Evolutionary conservation across 2,888 invertebrate genomes (phyloP).

Genomic region (Leucoptera coffeella): DNA sequence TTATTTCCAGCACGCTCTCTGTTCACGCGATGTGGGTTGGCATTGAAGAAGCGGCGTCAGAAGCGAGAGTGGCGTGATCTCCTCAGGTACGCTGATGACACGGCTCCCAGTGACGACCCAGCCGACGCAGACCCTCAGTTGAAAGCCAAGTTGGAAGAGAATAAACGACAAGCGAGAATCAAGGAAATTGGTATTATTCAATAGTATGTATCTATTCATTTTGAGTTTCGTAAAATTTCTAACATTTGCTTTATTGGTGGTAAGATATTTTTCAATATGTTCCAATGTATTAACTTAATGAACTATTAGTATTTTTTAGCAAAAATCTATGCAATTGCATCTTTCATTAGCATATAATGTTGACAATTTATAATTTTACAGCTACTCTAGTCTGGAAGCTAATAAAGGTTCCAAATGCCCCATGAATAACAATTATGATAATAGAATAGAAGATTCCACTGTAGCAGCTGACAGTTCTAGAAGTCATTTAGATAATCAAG

Average conservation of each 20-base stretch:
- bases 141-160: constrained; percentile 42
- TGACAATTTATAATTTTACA: too few relatives aligned
- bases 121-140: constrained; percentile 47
- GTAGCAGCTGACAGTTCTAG: too few relatives aligned
- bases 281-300: too few relatives aligned
- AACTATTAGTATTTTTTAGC: too few relatives aligned
- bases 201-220: constrained; percentile 10
- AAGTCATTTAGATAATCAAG: too few relatives aligned
- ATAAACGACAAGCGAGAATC: constrained; percentile 17
- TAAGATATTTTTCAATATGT: too few relatives aligned
- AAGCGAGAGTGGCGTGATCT: constrained; percentile 29
- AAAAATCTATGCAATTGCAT: too few relatives aligned
- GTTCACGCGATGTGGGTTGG: constrained; percentile 23
- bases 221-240: background rate
- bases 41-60: constrained; percentile 22
- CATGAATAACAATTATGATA: too few relatives aligned
- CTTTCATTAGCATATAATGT: too few relatives aligned
- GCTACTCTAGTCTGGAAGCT: background rate
- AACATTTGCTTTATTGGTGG: too few relatives aligned
- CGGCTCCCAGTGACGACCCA: constrained; percentile 34
- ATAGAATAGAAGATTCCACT: too few relatives aligned
- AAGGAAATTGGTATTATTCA: constrained; percentile 19
- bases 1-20: constrained; percentile 17
- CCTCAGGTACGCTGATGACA: constrained; percentile 15
- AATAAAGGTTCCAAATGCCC: too few relatives aligned